Percentiles rank a stretch among this genome's conserved stretches.
Conservation (phyloP, 2,888 invertebrate species). For the Magallana nippona region DNA sequence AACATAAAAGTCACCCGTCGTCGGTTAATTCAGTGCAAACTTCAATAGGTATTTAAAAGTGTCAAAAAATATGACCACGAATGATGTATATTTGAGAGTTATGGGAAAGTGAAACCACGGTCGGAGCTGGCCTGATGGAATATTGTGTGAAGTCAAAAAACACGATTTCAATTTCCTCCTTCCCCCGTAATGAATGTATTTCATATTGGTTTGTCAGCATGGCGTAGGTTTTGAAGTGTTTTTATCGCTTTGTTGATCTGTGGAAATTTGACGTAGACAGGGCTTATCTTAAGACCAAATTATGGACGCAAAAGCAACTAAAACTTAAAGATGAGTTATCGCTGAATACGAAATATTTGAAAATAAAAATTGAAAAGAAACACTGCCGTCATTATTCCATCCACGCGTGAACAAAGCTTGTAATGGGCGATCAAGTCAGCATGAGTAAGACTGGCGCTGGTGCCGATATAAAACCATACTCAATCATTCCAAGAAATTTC, state of each 20-base stretch:
- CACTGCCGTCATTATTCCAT: background rate
- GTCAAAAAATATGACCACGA: background rate
- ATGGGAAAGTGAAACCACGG: constrained; percentile 14
- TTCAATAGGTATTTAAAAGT: background rate
- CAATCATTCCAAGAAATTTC: no score
- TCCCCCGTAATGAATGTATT: constrained; percentile 14
- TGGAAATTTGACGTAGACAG: constrained; percentile 24
- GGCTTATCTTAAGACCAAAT: constrained; percentile 16
- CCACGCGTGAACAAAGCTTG: background rate
- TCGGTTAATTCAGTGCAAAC: background rate
- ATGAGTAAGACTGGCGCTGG: no score
- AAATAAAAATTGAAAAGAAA: background rate
- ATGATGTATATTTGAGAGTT: background rate
- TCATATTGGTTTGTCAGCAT: constrained; percentile 33
- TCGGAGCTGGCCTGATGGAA: background rate
- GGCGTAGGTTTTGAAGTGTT: constrained; percentile 3
- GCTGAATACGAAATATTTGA: background rate
- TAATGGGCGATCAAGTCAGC: background rate
- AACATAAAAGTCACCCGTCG: no score
- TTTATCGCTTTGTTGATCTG: constrained; percentile 8
- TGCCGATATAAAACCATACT: no score
- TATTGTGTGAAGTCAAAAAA: constrained; percentile 25
- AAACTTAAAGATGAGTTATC: constrained; percentile 8
- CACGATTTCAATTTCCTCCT: constrained; percentile 30
- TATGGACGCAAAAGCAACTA: constrained; percentile 11